Evolutionary conservation across 2,888 invertebrate genomes (phyloP).

Genomic region (Aporophyla lueneburgensis): DNA sequence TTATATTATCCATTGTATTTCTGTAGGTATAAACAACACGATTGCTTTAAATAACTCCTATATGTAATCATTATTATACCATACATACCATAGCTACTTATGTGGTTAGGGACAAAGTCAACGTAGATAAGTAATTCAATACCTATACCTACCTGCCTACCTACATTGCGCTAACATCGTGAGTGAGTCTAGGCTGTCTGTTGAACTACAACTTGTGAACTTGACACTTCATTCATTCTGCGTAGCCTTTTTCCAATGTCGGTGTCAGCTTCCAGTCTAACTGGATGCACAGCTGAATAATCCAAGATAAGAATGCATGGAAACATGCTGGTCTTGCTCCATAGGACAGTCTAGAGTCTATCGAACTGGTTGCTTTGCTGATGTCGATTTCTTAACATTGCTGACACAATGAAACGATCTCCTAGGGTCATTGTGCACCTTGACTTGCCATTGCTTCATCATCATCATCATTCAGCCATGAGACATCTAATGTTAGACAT

Average conservation of each 20-base stretch:
- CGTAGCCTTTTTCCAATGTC: neutral
- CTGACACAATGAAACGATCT: too few species aligned
- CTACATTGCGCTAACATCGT: neutral
- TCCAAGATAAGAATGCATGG: too few species aligned
- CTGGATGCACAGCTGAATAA: neutral
- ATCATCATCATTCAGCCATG: too few species aligned
- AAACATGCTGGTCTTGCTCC: too few species aligned
- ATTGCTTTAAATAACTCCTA: neutral
- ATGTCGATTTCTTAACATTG: too few species aligned
- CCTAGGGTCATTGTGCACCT: too few species aligned
- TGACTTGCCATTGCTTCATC: too few species aligned
- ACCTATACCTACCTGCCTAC: neutral
- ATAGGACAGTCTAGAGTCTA: too few species aligned
- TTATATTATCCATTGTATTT: neutral
- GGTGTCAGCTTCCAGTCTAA: neutral
- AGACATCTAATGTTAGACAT: too few species aligned
- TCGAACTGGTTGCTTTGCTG: too few species aligned
- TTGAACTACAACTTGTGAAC: slow-evolving; percentile 12
- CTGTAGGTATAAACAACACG: neutral
- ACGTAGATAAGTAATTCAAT: neutral
- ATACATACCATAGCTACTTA: neutral
- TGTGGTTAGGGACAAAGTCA: slow-evolving; percentile 5
- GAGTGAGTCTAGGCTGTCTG: neutral
- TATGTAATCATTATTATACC: neutral
- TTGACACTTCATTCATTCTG: slow-evolving; percentile 4